Evolutionary conservation across 1,140 invertebrate genomes (phyloP).

Genomic region (Mylabris phalerata): DNA sequence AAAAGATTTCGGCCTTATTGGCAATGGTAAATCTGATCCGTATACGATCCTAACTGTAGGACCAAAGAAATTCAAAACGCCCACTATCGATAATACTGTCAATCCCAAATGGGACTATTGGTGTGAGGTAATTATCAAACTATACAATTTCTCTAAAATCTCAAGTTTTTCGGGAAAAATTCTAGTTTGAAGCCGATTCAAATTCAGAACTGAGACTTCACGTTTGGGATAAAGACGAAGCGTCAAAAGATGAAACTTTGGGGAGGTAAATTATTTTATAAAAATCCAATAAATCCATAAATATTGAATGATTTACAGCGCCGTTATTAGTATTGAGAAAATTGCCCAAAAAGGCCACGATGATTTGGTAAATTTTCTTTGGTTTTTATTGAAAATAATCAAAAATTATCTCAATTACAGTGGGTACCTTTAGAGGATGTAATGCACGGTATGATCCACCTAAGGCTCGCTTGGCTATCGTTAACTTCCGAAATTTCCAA

Average conservation of each 20-base stretch:
- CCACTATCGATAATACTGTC: conserved; percentile 78
- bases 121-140: conserved; percentile 65
- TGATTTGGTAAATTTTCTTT: conserved; percentile 55
- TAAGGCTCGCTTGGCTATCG: conserved; percentile 77
- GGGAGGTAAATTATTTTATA: conserved; percentile 55
- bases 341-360: conserved; percentile 59
- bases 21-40: conserved; percentile 86
- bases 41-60: conserved; percentile 80
- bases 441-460: conserved; percentile 80
- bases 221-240: conserved; percentile 66
- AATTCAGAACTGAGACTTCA: conserved; percentile 29
- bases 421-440: conserved; percentile 87
- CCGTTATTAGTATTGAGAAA: conserved; percentile 58
- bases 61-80: conserved; percentile 75
- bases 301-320: conserved; percentile 26
- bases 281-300: not conserved
- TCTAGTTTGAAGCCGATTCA: not conserved
- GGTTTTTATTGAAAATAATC: not conserved
- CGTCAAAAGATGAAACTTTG: conserved; percentile 65
- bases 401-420: conserved; percentile 43
- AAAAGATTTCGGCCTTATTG: conserved; percentile 58
- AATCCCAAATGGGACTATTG: conserved; percentile 89
- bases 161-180: not conserved
- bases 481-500: conserved; percentile 62
- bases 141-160: conserved; percentile 3